phyloP scores from a whole-genome alignment of 2,113 vertebrate species.

The Mungos mungo region DNA sequence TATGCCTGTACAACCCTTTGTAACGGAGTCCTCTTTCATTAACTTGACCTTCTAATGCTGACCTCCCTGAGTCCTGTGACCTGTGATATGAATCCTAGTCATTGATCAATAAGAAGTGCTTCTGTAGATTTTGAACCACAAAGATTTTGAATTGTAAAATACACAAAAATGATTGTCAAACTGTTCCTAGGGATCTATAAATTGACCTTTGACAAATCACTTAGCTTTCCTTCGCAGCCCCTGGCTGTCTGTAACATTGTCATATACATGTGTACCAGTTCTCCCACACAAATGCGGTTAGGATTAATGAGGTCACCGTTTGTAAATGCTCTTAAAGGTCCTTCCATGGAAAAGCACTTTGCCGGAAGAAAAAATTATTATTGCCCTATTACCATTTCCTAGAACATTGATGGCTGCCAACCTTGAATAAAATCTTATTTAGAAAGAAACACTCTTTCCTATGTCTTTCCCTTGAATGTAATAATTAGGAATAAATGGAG shows the following conservation, averaged over 20 bases:
- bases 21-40: not conserved
- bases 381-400: not conserved
- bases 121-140: not conserved
- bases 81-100: not conserved
- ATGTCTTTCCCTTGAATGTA: not conserved
- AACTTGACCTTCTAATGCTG: not conserved
- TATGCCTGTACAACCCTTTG: not conserved
- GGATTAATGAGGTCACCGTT: not conserved
- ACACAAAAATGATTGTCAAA: not conserved
- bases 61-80: not conserved
- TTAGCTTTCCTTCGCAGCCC: not conserved
- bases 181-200: not conserved
- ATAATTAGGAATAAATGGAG: slow-evolving; percentile 9
- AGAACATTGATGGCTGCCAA: not conserved
- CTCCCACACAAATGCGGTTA: not conserved
- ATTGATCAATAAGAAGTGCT: not conserved
- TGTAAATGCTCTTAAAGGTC: slow-evolving; percentile 21
- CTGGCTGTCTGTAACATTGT: not conserved
- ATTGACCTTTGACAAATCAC: not conserved
- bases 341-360: slow-evolving; percentile 12
- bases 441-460: not conserved
- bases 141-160: not conserved
- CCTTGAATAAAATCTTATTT: slow-evolving; percentile 38
- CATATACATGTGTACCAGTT: not conserved
- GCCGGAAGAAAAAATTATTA: not conserved